Base-by-base conservation (phyloP, 2,888 invertebrate species). In the Monoplex corrugatus region DNA sequence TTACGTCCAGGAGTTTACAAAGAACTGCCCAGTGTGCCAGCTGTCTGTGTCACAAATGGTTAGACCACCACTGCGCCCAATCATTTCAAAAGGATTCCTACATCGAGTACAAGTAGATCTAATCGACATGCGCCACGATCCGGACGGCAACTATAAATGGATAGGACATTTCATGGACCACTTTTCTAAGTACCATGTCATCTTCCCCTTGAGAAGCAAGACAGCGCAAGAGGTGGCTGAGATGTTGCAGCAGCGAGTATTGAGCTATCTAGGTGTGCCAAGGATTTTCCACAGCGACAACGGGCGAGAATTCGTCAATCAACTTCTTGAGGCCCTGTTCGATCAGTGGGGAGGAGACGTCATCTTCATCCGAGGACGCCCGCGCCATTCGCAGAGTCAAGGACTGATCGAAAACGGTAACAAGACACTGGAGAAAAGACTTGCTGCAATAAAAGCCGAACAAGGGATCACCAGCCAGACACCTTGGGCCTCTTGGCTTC, bases 91-190 rank as follows among this genome's bases (percentile, higher is more conserved):
- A 23, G 88, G 80, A 32, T 90, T 90, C 80, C 83, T 91, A 8
- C 45, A 82, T 19, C 23, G 88, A 75, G 84, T 89, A n/a, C 90
- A 91, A 78, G 83, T 90, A 32, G 89, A 89, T 87, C 83, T 89
- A 40, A 89, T 90, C n/a, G 91, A 91, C 85, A 90, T 91, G 91
- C 63, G 89, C 45, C 91, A 90, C 72, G 83, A 45, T 23, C 90
- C 91, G 23, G 90, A 91, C 68, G 90, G 89, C 43, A 89, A 87
- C n/a, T 90, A 89, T 82, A n/a, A 88, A 32, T 91, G 87, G 75
- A 90, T 90, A 32, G 89, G 84, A 35, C 90, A 91, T 83, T 84
- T 89, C 43, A 87, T 91, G 89, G 90, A 90, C 43, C 90, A 90
- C 72, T 91, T 90, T 57, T 87, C 90, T 8, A 90, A 90, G 82